Base-by-base conservation (phyloP, 1,140 invertebrate genomes). In the Mylabris phalerata region DNA sequence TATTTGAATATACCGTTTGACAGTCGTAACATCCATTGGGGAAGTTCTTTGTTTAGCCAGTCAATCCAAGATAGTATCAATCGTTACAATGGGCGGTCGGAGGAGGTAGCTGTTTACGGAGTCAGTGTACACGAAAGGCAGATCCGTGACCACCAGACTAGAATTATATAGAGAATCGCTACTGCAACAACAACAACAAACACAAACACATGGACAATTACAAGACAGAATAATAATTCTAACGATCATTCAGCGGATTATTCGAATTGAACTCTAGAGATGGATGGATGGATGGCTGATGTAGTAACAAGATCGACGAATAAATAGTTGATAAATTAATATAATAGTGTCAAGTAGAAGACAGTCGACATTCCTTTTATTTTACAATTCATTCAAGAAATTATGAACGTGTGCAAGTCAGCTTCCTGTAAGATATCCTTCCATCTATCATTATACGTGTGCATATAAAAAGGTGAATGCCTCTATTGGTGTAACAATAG, bases 91-190 rank as follows among this genome's bases (percentile, higher is more conserved):
- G 48, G 59, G 59, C 59, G 51, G 59, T 39, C 39, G 52, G 49
- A 60, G 51, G 52, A 45, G 44, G 55, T 45, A 50, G 49, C 59
- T 60, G 46, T 48, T 60, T 60, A 60, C 49, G 51, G 44, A 60
- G 58, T 55, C 59, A 61, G 32, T 32, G 55, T 61, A 56, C 60
- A 61, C 57, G 60, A 54, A 61, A 57, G 49, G 47, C 60, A 55
- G 56, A 57, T 61, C 46, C 60, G 60, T 61, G 60, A 61, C 60
- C 55, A 61, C 60, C 55, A 57, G 40, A 55, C 56, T 57, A 49
- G 57, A 61, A 61, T 61, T 61, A 57, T 61, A 61, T 61, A 55
- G 55, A 61, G 57, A 57, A 44, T 55, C 32, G 60, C 60, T 61
- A 61, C 60, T 61, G 50, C 49, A 57, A 32, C 32, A 32, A 32